Conservation (phyloP, 2,888 invertebrate species). For the Trichogramma dendrolimi region DNA sequence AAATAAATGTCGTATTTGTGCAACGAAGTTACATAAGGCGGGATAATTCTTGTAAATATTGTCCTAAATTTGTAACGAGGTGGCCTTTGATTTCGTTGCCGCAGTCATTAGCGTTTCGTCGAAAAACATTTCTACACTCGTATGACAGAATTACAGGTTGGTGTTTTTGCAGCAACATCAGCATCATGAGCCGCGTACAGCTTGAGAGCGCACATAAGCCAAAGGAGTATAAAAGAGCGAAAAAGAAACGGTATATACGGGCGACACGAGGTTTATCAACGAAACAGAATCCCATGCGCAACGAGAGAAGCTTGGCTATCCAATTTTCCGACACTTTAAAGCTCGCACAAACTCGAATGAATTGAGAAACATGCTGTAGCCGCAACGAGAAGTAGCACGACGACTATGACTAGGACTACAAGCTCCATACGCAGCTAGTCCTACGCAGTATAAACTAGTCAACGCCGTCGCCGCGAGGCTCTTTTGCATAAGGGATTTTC, state of each 20-base stretch:
- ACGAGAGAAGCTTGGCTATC: conserved; percentile 18
- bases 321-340: conserved; percentile 32
- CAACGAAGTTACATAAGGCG: too few relatives aligned
- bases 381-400: conserved; percentile 11
- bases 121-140: too few relatives aligned
- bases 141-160: too few relatives aligned
- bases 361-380: conserved; percentile 23
- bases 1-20: too few relatives aligned
- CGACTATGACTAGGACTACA: neutral
- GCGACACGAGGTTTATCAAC: conserved; percentile 12
- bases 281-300: conserved; percentile 8
- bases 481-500: conserved; percentile 27
- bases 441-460: neutral
- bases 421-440: neutral
- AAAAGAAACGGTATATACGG: neutral
- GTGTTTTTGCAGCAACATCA: too few relatives aligned
- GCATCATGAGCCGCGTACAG: neutral
- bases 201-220: conserved; percentile 23
- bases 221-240: conserved; percentile 29
- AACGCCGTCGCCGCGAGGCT: conserved; percentile 1
- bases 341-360: conserved; percentile 22
- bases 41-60: too few relatives aligned
- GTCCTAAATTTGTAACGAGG: too few relatives aligned
- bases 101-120: too few relatives aligned
- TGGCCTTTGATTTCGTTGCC: too few relatives aligned